A percentile compares a stretch with the other conserved stretches of the same genome.
Conservation (phyloP, 2,113 vertebrate genomes). For the Barnardius zonarius region DNA sequence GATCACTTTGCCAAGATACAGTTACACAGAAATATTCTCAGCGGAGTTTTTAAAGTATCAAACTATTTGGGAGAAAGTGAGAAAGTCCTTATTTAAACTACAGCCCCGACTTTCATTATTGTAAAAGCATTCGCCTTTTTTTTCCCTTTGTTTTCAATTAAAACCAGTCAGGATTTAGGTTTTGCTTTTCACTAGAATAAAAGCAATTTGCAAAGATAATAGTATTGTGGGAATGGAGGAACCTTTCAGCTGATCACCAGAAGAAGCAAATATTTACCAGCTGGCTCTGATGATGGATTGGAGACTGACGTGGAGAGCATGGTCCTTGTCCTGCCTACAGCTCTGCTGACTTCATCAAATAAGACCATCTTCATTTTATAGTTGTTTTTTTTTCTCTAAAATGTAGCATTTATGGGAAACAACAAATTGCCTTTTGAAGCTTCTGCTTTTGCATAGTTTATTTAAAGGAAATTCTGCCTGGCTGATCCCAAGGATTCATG, state of each 20-base stretch:
- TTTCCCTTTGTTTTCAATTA: slow-evolving; percentile 9
- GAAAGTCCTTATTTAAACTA: not conserved
- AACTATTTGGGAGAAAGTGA: not conserved
- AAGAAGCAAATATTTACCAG: slow-evolving; percentile 57
- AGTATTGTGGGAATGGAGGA: not conserved
- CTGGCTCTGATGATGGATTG: not conserved
- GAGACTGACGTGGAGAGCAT: slow-evolving; percentile 1
- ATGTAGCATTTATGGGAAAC: not conserved
- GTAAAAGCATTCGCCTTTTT: not conserved
- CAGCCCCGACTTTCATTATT: not conserved
- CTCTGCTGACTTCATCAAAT: slow-evolving; percentile 54
- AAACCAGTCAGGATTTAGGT: not conserved
- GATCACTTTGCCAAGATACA: not conserved
- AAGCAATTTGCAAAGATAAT: slow-evolving; percentile 35
- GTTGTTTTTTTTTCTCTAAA: slow-evolving; percentile 15
- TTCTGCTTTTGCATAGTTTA: not conserved
- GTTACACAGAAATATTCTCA: not conserved
- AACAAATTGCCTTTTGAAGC: not conserved
- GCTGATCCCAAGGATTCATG: not conserved
- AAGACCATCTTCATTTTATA: slow-evolving; percentile 1
- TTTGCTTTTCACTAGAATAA: slow-evolving; percentile 18
- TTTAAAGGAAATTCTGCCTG: not conserved
- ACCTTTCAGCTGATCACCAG: slow-evolving; percentile 18
- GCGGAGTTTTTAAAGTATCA: not conserved
- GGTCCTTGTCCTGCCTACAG: not conserved